Evolutionary conservation across 2,888 invertebrate species (phyloP), one percentile per base, ranked within the genome.

Genomic region (Glyphotaelius pellucidus): DNA sequence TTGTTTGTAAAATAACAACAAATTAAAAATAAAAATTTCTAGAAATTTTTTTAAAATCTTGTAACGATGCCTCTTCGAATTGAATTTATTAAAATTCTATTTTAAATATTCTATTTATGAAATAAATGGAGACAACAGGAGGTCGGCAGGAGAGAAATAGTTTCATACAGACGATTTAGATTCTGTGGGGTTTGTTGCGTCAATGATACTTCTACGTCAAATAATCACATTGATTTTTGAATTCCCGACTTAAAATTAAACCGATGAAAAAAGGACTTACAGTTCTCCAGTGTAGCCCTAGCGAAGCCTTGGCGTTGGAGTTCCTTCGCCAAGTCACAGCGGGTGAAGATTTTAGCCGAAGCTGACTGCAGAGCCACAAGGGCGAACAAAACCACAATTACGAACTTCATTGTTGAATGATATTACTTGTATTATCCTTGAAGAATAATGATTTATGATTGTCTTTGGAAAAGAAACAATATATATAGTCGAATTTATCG

Each of bases 271-370:
- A 81, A 32, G 5, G n/a, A 11, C 90, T 92, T 80, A 92, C 94
- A 94, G 87, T 94, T 83, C 5, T 31, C 42, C 11, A 94, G 90
- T 42, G 92, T 94, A 19, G 90, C 91, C 32, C 93, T 94, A 1
- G 94, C 94, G 32, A 95, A 94, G 2, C 94, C 94, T 84, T 94
- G 94, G 0, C 94, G 94, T 90, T 94, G 90, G 2, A 95, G 93
- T 80, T 94, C 93, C 0, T 94, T 94, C 2, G 94, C 95, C 91
- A 95, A 91, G 7, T 94, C 94, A 94, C 95, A 95, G 93, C 94
- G 94, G 94, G 91, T 94, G 92, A 94, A 94, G 25, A 91, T 81
- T 80, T 90, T 92, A 31, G 47, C 87, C 19, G 47, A 87, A n/a
- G 52, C 42, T 19, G 31, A 5, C 67, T 87, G 87, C 30, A 47